Conservation (phyloP, 1,140 invertebrate genomes). For the Scaptomyza pallida region DNA sequence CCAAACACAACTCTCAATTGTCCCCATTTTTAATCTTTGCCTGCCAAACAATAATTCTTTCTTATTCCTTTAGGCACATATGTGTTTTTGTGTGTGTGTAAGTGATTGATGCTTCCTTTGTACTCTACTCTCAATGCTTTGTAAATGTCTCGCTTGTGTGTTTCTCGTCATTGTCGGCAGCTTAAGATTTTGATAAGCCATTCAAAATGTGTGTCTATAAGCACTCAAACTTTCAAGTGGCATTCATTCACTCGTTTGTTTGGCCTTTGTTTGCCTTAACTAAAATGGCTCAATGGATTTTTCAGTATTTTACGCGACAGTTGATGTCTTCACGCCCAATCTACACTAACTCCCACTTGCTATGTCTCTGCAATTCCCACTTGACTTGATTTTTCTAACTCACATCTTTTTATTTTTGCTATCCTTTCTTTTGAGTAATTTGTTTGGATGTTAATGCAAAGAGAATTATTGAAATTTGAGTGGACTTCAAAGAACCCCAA, state of each 20-base stretch:
- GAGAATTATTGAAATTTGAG: constrained; percentile 80
- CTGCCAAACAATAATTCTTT: not conserved
- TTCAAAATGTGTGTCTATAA: constrained; percentile 77
- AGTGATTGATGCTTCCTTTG: constrained; percentile 18
- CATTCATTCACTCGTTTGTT: constrained; percentile 34
- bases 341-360: not conserved
- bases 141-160: constrained; percentile 7
- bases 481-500: constrained; percentile 68
- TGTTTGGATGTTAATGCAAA: constrained; percentile 65
- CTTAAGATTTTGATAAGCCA: constrained; percentile 79
- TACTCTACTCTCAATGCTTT: not conserved
- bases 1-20: not conserved
- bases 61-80: constrained; percentile 34
- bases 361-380: constrained; percentile 8
- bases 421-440: constrained; percentile 53
- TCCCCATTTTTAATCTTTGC: not conserved
- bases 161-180: constrained; percentile 55
- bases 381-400: constrained; percentile 8
- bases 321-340: constrained; percentile 52
- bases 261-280: constrained; percentile 53
- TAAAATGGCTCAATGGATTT: constrained; percentile 72
- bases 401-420: not conserved
- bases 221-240: constrained; percentile 68
- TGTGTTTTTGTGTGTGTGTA: not conserved
- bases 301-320: constrained; percentile 54